Evolutionary conservation across 2,888 invertebrate genomes (phyloP).

Genomic region (Pyrrhia umbra): DNA sequence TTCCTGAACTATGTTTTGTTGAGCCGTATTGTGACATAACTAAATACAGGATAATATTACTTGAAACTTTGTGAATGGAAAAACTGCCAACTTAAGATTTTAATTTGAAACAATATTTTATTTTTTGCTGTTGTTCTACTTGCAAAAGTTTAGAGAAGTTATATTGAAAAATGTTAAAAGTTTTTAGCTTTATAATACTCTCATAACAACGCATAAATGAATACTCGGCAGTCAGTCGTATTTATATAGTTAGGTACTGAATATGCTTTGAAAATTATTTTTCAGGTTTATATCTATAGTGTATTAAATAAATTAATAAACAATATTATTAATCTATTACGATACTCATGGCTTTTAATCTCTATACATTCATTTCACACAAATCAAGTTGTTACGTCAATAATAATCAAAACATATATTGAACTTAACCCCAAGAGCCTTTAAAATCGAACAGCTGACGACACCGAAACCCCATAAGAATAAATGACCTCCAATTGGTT

Average conservation of each 20-base stretch:
- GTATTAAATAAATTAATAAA: not conserved
- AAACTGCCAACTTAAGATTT: constrained; percentile 10
- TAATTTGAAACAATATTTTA: constrained; percentile 27
- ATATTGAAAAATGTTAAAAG: too few species aligned
- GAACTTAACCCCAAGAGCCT: constrained; percentile 33
- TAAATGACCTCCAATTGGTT: constrained; percentile 52
- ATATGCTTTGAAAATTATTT: not conserved
- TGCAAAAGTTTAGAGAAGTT: constrained; percentile 7
- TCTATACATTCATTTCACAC: not conserved
- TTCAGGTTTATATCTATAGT: not conserved
- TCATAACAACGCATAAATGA: not conserved
- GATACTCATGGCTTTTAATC: too few species aligned
- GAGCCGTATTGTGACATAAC: constrained; percentile 2
- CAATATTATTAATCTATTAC: not conserved
- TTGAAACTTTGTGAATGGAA: constrained; percentile 10
- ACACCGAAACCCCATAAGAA: constrained; percentile 37
- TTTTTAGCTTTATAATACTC: too few species aligned
- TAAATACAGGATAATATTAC: not conserved
- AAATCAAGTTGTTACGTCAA: constrained; percentile 2
- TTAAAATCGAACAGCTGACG: constrained; percentile 43
- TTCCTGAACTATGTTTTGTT: constrained; percentile 3
- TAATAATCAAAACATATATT: constrained; percentile 16
- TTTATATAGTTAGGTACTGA: too few species aligned
- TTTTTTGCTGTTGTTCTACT: constrained; percentile 18
- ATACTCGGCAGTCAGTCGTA: not conserved